These are phyloP conservation scores for Mechanitis mazaeus DNA, from an alignment of 2,888 invertebrate species.

Conservation along the genomic window DNA sequence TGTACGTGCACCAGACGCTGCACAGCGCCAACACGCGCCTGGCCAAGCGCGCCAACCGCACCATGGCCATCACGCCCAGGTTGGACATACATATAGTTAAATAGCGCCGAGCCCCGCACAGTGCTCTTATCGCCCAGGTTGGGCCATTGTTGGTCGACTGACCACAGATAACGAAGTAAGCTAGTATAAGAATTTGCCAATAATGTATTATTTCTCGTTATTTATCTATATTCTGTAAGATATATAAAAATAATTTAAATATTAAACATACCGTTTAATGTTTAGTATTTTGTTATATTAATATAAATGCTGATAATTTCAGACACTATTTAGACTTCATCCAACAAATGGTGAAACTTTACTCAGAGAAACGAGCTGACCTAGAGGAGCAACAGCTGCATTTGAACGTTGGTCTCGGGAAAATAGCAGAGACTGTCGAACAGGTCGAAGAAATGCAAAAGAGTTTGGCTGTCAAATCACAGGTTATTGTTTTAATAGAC, in stretches of 20 bases:
- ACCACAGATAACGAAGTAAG: no score
- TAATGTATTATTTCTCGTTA: no score
- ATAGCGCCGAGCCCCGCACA: no score
- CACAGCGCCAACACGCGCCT: slow-evolving; percentile 95
- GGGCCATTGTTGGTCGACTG: no score
- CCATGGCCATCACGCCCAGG: slow-evolving; percentile 98
- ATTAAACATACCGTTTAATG: no score
- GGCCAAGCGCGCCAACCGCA: slow-evolving; percentile 93
- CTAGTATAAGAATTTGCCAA: no score
- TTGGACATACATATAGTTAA: slow-evolving; percentile 62
- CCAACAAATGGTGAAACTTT: slow-evolving; percentile 98
- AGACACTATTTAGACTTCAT: slow-evolving; percentile 99
- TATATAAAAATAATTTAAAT: no score
- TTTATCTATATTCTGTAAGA: no score
- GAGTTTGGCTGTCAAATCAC: slow-evolving; percentile 96
- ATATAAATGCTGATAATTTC: slow-evolving; percentile 19
- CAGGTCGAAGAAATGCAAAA: slow-evolving; percentile 99
- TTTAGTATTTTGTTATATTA: background rate
- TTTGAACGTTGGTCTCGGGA: slow-evolving; percentile 97
- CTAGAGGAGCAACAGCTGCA: slow-evolving; percentile 99
- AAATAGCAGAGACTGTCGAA: slow-evolving; percentile 99
- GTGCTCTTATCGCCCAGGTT: no score
- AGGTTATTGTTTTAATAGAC: slow-evolving; percentile 58
- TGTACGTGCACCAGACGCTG: slow-evolving; percentile 98
- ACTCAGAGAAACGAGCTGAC: slow-evolving; percentile 98